These are phyloP conservation scores for Stramonita haemastoma DNA, from an alignment of 2,888 invertebrate genomes.

Conservation along the genomic window DNA sequence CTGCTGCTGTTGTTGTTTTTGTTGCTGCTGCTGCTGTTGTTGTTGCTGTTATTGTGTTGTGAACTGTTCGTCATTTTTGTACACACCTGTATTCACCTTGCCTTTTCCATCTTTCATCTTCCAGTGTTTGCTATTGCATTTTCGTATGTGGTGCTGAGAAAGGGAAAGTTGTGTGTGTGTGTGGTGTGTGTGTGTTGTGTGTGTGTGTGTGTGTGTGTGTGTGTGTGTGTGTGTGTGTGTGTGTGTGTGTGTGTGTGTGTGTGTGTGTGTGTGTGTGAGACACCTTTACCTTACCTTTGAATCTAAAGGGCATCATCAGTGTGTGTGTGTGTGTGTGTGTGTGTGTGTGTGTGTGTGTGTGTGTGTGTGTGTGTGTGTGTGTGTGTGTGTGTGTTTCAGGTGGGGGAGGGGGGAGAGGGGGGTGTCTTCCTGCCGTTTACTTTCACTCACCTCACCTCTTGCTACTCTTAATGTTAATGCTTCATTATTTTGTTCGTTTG, in stretches of 20 bases:
- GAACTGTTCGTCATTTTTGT: no score
- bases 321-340: not conserved
- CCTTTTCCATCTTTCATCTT: no score
- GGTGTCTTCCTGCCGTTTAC: not conserved
- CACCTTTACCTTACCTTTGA: no score
- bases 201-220: not conserved
- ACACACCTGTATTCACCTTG: no score
- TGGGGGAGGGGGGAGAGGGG: no score
- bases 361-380: not conserved
- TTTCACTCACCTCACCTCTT: not conserved
- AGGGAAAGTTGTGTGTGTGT: constrained; percentile 10
- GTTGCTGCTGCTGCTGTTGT: no score
- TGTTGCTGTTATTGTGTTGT: no score
- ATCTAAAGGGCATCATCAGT: no score
- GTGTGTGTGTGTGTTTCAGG: not conserved
- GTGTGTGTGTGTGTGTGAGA: not conserved
- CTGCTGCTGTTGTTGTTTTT: no score
- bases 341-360: not conserved
- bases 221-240: not conserved
- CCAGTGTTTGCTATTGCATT: no score
- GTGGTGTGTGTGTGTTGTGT: not conserved
- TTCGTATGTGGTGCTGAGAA: not conserved
- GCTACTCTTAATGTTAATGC: not conserved
- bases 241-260: not conserved
- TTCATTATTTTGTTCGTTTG: not conserved